phyloP scores from a whole-genome alignment of 2,888 invertebrate species.

The Hetaerina titia region DNA sequence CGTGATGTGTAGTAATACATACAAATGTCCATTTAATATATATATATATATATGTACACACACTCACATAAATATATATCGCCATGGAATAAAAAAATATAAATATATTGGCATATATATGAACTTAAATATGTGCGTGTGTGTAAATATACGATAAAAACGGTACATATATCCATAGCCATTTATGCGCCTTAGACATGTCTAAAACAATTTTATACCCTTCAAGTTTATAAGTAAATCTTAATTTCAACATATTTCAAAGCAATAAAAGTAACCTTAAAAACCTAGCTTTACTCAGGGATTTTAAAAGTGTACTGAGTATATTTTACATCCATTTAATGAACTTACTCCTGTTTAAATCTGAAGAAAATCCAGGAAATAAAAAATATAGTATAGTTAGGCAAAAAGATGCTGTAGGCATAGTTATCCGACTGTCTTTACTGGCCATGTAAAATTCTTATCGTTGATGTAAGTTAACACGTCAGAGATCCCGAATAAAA shows the following conservation, averaged over 20 bases:
- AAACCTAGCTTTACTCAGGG: neutral
- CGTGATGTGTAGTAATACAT: too few species aligned
- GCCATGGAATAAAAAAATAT: too few species aligned
- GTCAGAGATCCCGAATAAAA: neutral
- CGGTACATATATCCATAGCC: too few species aligned
- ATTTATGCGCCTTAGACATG: too few species aligned
- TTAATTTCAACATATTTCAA: neutral
- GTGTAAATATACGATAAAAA: too few species aligned
- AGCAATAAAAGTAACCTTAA: neutral
- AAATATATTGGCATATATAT: too few species aligned
- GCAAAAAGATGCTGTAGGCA: neutral
- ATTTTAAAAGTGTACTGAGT: neutral
- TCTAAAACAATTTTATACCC: neutral
- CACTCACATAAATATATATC: too few species aligned
- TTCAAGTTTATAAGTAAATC: neutral
- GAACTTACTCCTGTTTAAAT: neutral
- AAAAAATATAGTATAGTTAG: neutral
- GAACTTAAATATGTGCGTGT: too few species aligned
- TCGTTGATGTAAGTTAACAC: slow-evolving; percentile 53
- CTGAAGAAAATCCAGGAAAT: neutral
- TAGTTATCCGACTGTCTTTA: slow-evolving; percentile 39
- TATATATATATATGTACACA: too few species aligned
- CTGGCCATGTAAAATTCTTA: slow-evolving; percentile 13
- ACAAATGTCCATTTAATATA: too few species aligned
- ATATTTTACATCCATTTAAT: neutral